Base-by-base conservation (phyloP, 2,888 invertebrate species). In the Silvanus unidentatus region DNA sequence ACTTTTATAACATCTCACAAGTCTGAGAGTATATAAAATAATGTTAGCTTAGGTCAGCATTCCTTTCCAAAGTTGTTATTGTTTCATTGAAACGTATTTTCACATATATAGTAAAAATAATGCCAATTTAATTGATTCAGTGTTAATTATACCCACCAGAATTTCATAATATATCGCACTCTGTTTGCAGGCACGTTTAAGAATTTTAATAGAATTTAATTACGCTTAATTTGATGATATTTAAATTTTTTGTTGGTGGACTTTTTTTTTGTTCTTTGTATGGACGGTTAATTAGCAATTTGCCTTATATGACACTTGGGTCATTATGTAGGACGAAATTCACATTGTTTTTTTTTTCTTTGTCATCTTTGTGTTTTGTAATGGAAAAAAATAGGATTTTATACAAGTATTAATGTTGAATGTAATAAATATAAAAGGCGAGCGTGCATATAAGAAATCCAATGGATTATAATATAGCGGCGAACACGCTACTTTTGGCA, bases 41-140 rank as follows among this genome's bases (percentile, higher is more conserved):
- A 22, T 22, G 41, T 49, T 65, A 59, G 59, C 64, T 59, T 65
- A 66, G 65, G 65, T 65, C 65, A 58, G 62, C 65, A 66, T 66
- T 67, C 66, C 63, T 61, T 62, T 58, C 65, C 64, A 65, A 65
- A 64, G 62, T 49, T 50, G 60, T 60, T 63, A 66, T 66, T 63
- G 65, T 62, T 67, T 66, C 66, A 65, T 57, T 68, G 66, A 66
- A 67, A 61, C 59, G 60, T 61, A 58, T 64, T 65, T 63, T 56
- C 55, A 63, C 65, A 62, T 63, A 64, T 65, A 65, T 58, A 63
- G 65, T 53, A 63, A 58, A 56, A 54, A 53, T 57, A 53, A 54
- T 53, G 56, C 60, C 57, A 53, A 56, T 48, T 52, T 40, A 32
- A 12, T 32, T 37, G 15, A 16, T 37, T 13, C 16, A n/a, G 15